Evolutionary conservation across 2,888 invertebrate genomes (phyloP), one percentile per base, ranked within the genome.

Genomic region (Temnothorax unifasciatus): DNA sequence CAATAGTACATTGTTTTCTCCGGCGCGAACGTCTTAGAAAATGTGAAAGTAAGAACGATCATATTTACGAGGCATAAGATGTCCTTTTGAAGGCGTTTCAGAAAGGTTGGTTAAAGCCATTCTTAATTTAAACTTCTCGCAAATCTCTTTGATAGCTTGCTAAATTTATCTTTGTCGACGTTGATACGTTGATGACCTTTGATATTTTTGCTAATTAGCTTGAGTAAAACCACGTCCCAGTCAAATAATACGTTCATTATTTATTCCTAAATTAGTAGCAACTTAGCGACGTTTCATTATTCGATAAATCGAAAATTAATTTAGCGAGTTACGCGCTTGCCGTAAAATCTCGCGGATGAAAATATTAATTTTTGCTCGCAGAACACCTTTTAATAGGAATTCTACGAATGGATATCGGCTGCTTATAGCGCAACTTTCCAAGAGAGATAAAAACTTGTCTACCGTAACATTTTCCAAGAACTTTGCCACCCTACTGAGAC

Each of bases 401-500:
- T 74, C 71, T 82, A 64, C 82, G 73, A 73, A 85, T 83, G 52
- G 74, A 73, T 66, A 83, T 85, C 73, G 83, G 61, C 66, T 83
- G 83, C 71, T 83, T 73, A 85, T 66, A 50, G 76, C 41, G n/a
- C 15, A 85, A 83, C 83, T 85, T 83, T 83, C 54, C 15, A 63
- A 85, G 82, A 71, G 73, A 85, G 85, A 85, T 85, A 84, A 86
- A 86, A 86, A 85, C 69, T 85, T 83, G 68, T 79, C 79, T 75
- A 63, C 63, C 77, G 83, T 85, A 85, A 86, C 85, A 82, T 74
- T 86, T 84, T 57, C 71, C 74, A 66, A 52, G 59, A 86, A 86
- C 79, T 86, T 85, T 83, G 79, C 77, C 66, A 74, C 82, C 74
- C 77, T 71, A 52, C 44, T 29, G 85, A 76, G 83, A 85, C 82